These are phyloP conservation scores for Pseudois nayaur DNA, from an alignment of 2,113 vertebrate genomes.

Conservation along the genomic window DNA sequence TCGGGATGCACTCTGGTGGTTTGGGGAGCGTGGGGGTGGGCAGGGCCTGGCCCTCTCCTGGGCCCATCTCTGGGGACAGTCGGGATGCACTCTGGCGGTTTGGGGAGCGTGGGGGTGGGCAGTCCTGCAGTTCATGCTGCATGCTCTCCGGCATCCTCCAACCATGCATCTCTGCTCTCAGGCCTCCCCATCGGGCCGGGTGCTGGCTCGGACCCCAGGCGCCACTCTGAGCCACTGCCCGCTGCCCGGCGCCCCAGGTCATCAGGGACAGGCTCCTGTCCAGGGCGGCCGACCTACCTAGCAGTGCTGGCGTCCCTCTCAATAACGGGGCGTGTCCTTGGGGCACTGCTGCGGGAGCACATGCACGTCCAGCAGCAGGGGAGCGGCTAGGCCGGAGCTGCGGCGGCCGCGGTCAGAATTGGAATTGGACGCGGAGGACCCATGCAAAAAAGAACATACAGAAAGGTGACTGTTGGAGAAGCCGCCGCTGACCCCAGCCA, in stretches of 20 bases:
- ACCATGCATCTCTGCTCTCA: background rate
- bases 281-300: slow-evolving; percentile 65
- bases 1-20: too few species aligned
- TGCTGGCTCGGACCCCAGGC: background rate
- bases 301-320: slow-evolving; percentile 60
- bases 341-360: slow-evolving; percentile 69
- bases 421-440: slow-evolving; percentile 63
- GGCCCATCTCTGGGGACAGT: background rate
- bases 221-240: slow-evolving; percentile 36
- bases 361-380: slow-evolving; percentile 70
- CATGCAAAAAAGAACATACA: slow-evolving; percentile 66
- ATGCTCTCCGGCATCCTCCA: background rate
- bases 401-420: slow-evolving; percentile 58
- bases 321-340: slow-evolving; percentile 66
- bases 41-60: too few species aligned
- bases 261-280: slow-evolving; percentile 38
- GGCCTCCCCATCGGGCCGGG: background rate
- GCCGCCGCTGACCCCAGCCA: slow-evolving; percentile 13
- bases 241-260: slow-evolving; percentile 37
- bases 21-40: too few species aligned
- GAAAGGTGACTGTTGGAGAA: slow-evolving; percentile 39
- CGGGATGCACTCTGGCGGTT: background rate
- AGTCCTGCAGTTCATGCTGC: background rate
- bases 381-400: slow-evolving; percentile 65
- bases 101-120: background rate